Evolutionary conservation across 2,797 vertebrate species (phyloP).

Genomic region (Lutjanus argentimaculatus): DNA sequence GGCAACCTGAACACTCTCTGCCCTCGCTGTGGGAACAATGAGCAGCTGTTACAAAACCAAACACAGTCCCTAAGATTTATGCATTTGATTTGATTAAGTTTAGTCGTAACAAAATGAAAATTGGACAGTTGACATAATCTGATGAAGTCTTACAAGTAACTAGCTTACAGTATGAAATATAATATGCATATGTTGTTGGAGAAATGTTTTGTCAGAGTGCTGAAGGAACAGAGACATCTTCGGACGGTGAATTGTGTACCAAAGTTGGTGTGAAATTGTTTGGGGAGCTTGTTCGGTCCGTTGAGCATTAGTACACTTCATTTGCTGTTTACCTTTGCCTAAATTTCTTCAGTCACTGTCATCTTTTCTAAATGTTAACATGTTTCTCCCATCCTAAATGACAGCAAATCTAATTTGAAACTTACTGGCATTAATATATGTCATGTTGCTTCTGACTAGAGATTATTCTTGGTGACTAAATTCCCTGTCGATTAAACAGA

Average conservation of each 20-base stretch:
- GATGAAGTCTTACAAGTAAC: not conserved
- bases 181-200: slow-evolving; percentile 1
- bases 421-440: too few species aligned
- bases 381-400: too few species aligned
- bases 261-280: slow-evolving; percentile 7
- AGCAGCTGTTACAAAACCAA: slow-evolving; percentile 17
- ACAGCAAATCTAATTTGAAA: too few species aligned
- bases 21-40: slow-evolving; percentile 18
- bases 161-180: slow-evolving; percentile 7
- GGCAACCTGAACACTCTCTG: slow-evolving; percentile 30
- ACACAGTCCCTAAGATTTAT: not conserved
- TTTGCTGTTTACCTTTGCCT: not conserved
- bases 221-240: slow-evolving; percentile 6
- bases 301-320: not conserved
- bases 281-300: not conserved
- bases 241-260: slow-evolving; percentile 1
- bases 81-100: slow-evolving; percentile 17
- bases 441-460: too few species aligned
- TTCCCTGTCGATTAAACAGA: too few species aligned
- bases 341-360: too few species aligned
- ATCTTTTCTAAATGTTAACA: too few species aligned
- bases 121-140: not conserved
- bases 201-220: not conserved
- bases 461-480: too few species aligned
- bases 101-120: not conserved